Base-by-base conservation (phyloP, 2,888 invertebrate genomes). In the Ypsolopha sequella region DNA sequence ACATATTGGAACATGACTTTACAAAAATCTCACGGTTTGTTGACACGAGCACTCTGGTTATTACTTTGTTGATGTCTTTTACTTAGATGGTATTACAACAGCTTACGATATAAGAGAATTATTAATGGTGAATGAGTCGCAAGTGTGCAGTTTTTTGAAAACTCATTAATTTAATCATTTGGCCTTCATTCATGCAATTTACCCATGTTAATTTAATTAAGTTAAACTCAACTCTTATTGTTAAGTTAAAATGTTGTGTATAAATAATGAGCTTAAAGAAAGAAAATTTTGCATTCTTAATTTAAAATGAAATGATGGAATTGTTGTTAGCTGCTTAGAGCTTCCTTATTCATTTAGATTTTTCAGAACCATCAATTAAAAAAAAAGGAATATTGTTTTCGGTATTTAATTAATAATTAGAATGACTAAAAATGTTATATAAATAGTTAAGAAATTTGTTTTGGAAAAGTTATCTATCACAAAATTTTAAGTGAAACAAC, bases 261-360 rank as follows among this genome's bases (percentile, higher is more conserved):
- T 43, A 43, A 43, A 43, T 43, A 24, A 24, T 43, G 43, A 43
- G 43, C 43, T 43, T 43, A 43, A 14, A 43, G 43, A 2, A 24
- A 24, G 7, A 11, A 13, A 43, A 24, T 43, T 43, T 43, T 43
- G 43, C 43, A 43, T 24, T 43, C 13, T 41, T 41, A 41, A 41
- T 43, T 43, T 14, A 9, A 14, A 43, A 11, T 51, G 41, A 50
- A 53, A 36, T 24, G 33, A 53, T 43, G 46, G 54, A 57, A 54
- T 48, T 58, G 50, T 46, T 10, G 33, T 52, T 56, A 54, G 54
- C 53, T 59, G 58, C 55, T 60, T 51, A 54, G 55, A n/a, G 61
- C 56, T 59, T 63, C 58, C 54, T 57, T 59, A 60, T 64, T 53
- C 58, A 60, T 46, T 46, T 36, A 6, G 24, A 43, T 14, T 9